These are phyloP conservation scores for Mamestra configurata DNA, from an alignment of 1,140 invertebrate species.

Conservation along the genomic window DNA sequence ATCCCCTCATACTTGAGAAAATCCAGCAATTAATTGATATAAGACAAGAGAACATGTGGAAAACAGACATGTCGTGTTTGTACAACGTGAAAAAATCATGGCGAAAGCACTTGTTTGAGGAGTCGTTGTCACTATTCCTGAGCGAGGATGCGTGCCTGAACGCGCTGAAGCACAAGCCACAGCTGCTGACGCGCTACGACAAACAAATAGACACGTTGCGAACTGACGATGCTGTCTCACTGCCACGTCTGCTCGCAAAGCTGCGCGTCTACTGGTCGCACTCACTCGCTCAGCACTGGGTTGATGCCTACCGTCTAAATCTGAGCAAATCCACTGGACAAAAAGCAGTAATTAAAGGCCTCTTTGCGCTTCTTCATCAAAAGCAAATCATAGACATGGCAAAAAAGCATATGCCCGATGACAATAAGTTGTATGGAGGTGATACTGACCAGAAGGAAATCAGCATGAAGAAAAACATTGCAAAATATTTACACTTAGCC, in stretches of 20 bases:
- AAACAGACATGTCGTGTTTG: no score
- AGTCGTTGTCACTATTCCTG: no score
- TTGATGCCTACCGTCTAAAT: slow-evolving; percentile 54
- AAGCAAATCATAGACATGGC: slow-evolving; percentile 61
- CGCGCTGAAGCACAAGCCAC: no score
- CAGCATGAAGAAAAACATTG: slow-evolving; percentile 66
- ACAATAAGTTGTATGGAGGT: slow-evolving; percentile 71
- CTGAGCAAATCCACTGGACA: slow-evolving; percentile 58
- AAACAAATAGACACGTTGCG: no score
- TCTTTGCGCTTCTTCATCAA: slow-evolving; percentile 62
- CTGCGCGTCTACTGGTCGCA: no score
- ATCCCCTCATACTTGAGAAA: slow-evolving; percentile 63
- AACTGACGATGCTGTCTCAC: no score
- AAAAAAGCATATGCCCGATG: slow-evolving; percentile 64
- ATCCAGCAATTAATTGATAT: slow-evolving; percentile 64
- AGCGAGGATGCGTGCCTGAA: no score
- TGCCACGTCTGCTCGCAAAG: no score
- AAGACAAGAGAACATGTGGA: slow-evolving; percentile 58
- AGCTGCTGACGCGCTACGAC: no score
- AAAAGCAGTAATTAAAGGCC: slow-evolving; percentile 61
- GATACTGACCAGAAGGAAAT: slow-evolving; percentile 61
- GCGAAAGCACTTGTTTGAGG: no score
- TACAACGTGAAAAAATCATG: no score
- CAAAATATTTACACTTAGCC: slow-evolving; percentile 62
- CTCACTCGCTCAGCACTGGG: slow-evolving; percentile 62